phyloP scores from a whole-genome alignment of 2,797 vertebrate species.

The Phrynocephalus guinanensis region DNA sequence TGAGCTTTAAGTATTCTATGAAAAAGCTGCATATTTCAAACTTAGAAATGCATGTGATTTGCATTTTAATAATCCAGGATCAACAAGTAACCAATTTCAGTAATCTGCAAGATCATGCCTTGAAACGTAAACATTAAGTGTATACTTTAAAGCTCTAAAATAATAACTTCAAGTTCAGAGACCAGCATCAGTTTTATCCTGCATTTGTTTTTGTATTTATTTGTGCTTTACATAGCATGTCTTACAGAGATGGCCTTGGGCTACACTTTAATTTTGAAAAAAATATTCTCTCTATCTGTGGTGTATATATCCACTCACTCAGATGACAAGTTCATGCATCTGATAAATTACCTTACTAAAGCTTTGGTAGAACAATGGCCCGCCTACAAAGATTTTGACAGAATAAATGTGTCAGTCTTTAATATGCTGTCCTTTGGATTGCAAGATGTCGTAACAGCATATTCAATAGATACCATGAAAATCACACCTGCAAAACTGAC shows the following conservation, averaged over 20 bases:
- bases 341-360: not conserved
- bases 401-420: not conserved
- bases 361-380: not conserved
- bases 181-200: not conserved
- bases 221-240: not conserved
- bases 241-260: not conserved
- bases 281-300: not conserved
- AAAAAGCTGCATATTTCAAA: not conserved
- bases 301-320: not conserved
- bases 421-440: not conserved
- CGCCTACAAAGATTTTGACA: not conserved
- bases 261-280: not conserved
- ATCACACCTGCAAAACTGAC: slow-evolving; percentile 58
- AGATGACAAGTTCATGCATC: not conserved
- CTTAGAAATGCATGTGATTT: not conserved
- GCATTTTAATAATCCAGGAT: not conserved
- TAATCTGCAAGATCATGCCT: not conserved
- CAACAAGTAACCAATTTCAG: not conserved
- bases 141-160: not conserved
- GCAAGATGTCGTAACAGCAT: not conserved
- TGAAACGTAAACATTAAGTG: not conserved
- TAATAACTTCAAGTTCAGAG: not conserved
- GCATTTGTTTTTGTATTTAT: not conserved
- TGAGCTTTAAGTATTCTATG: not conserved
- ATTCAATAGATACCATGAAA: not conserved